Base-by-base conservation (phyloP, 2,888 invertebrate genomes). In the Malachius bipustulatus region DNA sequence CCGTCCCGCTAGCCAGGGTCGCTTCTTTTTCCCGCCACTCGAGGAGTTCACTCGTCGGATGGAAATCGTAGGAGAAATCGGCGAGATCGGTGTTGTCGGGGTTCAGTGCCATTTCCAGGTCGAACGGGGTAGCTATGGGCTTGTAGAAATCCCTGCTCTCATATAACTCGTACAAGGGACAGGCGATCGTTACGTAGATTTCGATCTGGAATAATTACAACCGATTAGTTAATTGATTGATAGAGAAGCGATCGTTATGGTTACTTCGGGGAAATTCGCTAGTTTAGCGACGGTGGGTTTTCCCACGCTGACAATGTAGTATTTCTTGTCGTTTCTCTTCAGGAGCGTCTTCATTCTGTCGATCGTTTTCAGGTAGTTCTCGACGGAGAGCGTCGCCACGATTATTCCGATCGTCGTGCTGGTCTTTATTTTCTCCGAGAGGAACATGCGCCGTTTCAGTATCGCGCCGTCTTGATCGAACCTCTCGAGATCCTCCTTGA, bases 281-380 rank as follows among this genome's bases (percentile, higher is more conserved):
- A 98, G 65, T 62, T 98, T 98, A 0, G 89, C 82, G 8, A 87
- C 82, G 66, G 90, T 96, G 2, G 93, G 82, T 59, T 93, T 91
- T 3, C 96, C 97, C 35, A 97, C 87, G 14, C 85, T 87, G 36
- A 97, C 77, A 30, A 89, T 79, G 55, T 96, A 94, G 43, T 80
- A 79, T 57, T 88, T 91, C 55, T 91, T 93, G 0, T 81, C 80
- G 36, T 81, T 77, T 2, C 69, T 60, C 49, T 73, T 75, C 26
- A 89, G 76, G 34, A 90, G 64, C 34, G 68, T 60, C 57, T 84
- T 81, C 47, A 91, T 62, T 36, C 79, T 70, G n/a, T 69, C 68
- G 6, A 93, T 77, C 4, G 83, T 75, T 36, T 76, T 71, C 26
- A 82, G 66, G 47, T 82, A 88, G 47, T 84, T 78, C 35, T 79